phyloP scores from a whole-genome alignment of 2,888 invertebrate genomes.

The Cosmia trapezina region DNA sequence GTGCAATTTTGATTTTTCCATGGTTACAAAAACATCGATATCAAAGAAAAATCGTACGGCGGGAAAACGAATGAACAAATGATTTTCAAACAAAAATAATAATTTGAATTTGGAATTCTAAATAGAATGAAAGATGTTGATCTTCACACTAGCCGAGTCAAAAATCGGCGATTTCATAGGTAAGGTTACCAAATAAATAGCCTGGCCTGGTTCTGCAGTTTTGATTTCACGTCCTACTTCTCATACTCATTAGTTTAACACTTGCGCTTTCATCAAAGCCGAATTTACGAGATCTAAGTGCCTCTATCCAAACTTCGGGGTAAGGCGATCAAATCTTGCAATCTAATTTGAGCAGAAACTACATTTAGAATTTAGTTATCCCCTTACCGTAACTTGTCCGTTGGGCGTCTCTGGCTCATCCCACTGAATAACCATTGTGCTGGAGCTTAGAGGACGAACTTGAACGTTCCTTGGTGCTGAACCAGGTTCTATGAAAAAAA shows the following conservation, averaged over 20 bases:
- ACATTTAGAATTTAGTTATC: constrained; percentile 50
- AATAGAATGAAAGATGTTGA: too few relatives aligned
- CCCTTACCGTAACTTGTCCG: constrained; percentile 97
- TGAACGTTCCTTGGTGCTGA: constrained; percentile 98
- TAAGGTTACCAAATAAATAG: too few relatives aligned
- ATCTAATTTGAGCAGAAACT: constrained; percentile 59
- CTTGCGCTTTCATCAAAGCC: constrained; percentile 46
- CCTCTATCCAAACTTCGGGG: constrained; percentile 45
- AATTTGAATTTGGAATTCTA: too few relatives aligned
- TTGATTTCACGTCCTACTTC: constrained; percentile 5
- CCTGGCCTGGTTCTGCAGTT: neutral
- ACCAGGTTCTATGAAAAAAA: constrained; percentile 94
- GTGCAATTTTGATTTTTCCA: too few relatives aligned
- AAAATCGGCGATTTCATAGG: too few relatives aligned
- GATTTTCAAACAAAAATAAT: too few relatives aligned
- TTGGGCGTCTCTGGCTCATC: constrained; percentile 99
- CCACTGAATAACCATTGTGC: constrained; percentile 99
- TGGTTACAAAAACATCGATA: too few relatives aligned
- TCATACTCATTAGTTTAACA: constrained; percentile 26
- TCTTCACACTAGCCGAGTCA: too few relatives aligned
- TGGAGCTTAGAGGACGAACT: constrained; percentile 97
- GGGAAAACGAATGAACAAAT: too few relatives aligned
- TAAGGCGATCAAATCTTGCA: constrained; percentile 60
- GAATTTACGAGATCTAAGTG: constrained; percentile 42
- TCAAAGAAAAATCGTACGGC: too few relatives aligned